Evolutionary conservation across 2,888 invertebrate genomes (phyloP).

Genomic region (Liodrosophila aerea): DNA sequence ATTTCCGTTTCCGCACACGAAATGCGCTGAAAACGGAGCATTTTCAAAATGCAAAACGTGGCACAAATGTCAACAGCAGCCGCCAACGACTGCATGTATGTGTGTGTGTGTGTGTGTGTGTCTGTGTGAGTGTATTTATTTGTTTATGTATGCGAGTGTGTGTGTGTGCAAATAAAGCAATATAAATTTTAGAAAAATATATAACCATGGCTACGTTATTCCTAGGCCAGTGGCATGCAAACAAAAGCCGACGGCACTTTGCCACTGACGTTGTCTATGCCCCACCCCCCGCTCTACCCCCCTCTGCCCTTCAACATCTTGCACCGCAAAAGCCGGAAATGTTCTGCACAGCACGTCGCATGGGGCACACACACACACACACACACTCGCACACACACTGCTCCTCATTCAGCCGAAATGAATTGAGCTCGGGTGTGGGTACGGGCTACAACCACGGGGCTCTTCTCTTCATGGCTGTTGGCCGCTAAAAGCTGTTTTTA

Average conservation of each 20-base stretch:
- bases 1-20: constrained; percentile 78
- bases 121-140: constrained; percentile 10
- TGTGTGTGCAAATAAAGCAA: constrained; percentile 65
- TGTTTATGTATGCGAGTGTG: constrained; percentile 2
- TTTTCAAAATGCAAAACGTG: constrained; percentile 77
- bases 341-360: constrained; percentile 73
- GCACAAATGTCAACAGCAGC: constrained; percentile 70
- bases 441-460: background rate
- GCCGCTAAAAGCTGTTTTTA: constrained; percentile 78
- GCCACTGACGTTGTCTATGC: constrained; percentile 41
- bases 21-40: constrained; percentile 73
- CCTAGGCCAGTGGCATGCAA: constrained; percentile 73
- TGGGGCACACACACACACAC: constrained; percentile 35
- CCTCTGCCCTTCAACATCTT: background rate
- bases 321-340: constrained; percentile 58
- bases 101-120: constrained; percentile 5
- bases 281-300: background rate
- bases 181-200: constrained; percentile 69
- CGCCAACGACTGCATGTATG: constrained; percentile 4
- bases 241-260: constrained; percentile 71
- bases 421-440: constrained; percentile 18
- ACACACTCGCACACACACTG: constrained; percentile 18
- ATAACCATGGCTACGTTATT: constrained; percentile 69
- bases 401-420: constrained; percentile 24
- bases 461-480: constrained; percentile 41